phyloP scores from a whole-genome alignment of 1,140 invertebrate genomes.

The Lordiphosa stackelbergi region DNA sequence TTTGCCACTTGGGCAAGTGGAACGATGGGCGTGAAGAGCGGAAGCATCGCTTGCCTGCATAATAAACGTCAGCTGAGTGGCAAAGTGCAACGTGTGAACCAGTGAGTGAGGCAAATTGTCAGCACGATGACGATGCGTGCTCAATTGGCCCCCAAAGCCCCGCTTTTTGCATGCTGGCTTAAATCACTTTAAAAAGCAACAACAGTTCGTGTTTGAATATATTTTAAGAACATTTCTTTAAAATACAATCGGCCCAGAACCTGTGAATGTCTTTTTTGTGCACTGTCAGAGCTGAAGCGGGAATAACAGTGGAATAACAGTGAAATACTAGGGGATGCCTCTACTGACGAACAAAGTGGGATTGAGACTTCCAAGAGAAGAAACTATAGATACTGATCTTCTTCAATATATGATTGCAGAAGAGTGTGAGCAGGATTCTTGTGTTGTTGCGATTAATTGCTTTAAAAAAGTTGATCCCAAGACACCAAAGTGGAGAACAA shows the following conservation, averaged over 20 bases:
- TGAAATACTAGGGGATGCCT: no score
- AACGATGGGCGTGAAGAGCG: slow-evolving; percentile 2
- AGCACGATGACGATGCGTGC: slow-evolving; percentile 56
- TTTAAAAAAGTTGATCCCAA: no score
- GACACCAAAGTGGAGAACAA: no score
- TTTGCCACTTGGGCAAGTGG: slow-evolving; percentile 13
- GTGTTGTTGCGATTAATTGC: no score
- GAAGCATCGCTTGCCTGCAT: slow-evolving; percentile 38
- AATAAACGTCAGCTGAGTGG: slow-evolving; percentile 38
- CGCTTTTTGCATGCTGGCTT: neutral
- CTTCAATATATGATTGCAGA: no score
- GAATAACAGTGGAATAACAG: no score
- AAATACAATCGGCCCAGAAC: slow-evolving; percentile 51
- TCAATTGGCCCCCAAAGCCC: slow-evolving; percentile 39
- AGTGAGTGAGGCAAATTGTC: slow-evolving; percentile 37
- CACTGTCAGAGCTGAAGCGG: no score
- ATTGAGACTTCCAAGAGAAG: no score
- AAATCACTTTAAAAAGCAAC: slow-evolving; percentile 46
- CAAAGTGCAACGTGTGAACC: slow-evolving; percentile 23
- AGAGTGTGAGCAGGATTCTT: no score
- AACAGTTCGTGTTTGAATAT: slow-evolving; percentile 17
- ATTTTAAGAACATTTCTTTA: slow-evolving; percentile 38
- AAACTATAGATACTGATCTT: no score
- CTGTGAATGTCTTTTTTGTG: slow-evolving; percentile 54
- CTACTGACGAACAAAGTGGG: no score